Base-by-base conservation (phyloP, 2,797 vertebrate genomes). In the Rhinichthys osculus region DNA sequence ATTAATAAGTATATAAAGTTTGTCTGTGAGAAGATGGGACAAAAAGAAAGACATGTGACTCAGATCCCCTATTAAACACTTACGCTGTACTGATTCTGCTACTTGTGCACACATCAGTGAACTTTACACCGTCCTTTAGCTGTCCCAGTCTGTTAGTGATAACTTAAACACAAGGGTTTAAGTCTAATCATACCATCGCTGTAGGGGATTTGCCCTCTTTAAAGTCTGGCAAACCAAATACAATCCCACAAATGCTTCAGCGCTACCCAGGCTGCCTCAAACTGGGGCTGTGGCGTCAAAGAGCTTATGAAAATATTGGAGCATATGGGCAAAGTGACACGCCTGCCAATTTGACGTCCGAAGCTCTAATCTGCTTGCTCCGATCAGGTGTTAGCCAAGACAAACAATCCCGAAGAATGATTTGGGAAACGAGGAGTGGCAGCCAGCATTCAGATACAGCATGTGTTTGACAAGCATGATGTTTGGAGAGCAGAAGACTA, bases 191-290 rank as follows among this genome's bases (percentile, higher is more conserved):
- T 85, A 85, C 83, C 64, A 80, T 88, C 57, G 62, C 84, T 73
- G 78, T 76, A 38, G 78, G 70, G 84, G 70, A 84, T 85, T 86
- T 85, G 78, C 87, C 78, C 69, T 86, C 71, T 81, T 82, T 80
- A 85, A 89, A 87, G 79, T 82, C 88, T 66, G 71, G 78, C 64
- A 88, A 78, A 88, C 64, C 62, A 85, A 87, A 81, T 66, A 64
- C 77, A 69, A 47, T 72, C 84, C 85, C 47, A 62, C 52, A 85
- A 72, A 83, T 82, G 64, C 62, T 78, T 84, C 72, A 50, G n/a
- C 3, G 17, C 70, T 50, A 73, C 50, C 52, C 84, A 74, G 47
- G 33, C 78, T 64, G 67, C 16, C 79, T 83, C 35, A 83, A 83
- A 83, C 72, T 40, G 50, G 62, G 23, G 35, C 78, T 66, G 57